Evolutionary conservation across 2,888 invertebrate species (phyloP), one percentile per base, ranked within the genome.

Genomic region (Pollenia griseotomentosa): DNA sequence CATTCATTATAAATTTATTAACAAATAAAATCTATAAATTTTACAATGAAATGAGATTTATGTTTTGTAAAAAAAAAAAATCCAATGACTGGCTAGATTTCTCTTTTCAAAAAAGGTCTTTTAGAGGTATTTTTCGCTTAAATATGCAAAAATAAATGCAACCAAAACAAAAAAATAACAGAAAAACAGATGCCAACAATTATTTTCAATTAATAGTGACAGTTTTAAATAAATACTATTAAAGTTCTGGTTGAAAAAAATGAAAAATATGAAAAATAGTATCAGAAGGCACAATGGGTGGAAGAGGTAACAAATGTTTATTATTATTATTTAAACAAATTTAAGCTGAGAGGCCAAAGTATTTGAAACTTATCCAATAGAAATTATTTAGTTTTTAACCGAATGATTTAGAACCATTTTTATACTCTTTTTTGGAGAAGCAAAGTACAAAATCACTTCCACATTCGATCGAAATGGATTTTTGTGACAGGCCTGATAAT

Each of bases 141-240:
- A 82, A 68, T 68, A 68, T 68, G 42, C 51, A 75, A 68, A 61
- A 68, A 68, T 14, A 55, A 65, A 73, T 57, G 16, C 40, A 63
- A 66, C 3, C 33, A 59, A 65, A 48, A 16, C 51, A 59, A 19
- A 19, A 19, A 71, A 55, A 23, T 33, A 6, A 33, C 33, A 33
- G 33, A 33, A 48, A 48, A 83, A 61, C 84, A 85, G 44, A 85
- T 80, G 79, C 79, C 66, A 78, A 65, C 81, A 87, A 87, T 84
- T 87, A 87, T 84, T 87, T 82, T 78, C 81, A 84, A 87, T 87
- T 87, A 87, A 82, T 78, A 65, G 77, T 74, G 83, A 80, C 80
- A 83, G 83, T 74, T 79, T 79, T 73, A 68, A 73, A 66, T 73
- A 80, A 71, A 61, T 71, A 51, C 48, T 59, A 70, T 61, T 79